phyloP scores from a whole-genome alignment of 2,888 invertebrate genomes.

The Tachina grossa region DNA sequence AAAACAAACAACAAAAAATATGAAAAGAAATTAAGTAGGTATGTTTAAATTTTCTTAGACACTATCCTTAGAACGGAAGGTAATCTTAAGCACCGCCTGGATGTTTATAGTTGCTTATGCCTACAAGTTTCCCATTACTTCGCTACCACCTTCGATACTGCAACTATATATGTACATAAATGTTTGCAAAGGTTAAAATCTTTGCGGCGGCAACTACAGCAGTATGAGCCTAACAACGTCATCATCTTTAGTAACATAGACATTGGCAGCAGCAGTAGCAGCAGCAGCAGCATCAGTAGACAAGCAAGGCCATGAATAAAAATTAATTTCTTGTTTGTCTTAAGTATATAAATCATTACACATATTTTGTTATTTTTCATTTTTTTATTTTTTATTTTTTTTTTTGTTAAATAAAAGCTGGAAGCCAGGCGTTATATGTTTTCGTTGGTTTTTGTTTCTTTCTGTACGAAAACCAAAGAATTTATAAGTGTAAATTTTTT shows the following conservation, averaged over 20 bases:
- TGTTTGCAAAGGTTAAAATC: neutral
- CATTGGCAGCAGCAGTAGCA: constrained; percentile 23
- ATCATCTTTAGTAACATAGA: constrained; percentile 21
- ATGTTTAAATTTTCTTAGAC: constrained; percentile 2
- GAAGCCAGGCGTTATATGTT: constrained; percentile 1
- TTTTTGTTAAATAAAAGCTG: neutral
- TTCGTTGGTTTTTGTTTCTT: no score
- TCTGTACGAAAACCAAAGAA: neutral
- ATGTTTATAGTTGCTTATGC: constrained; percentile 20
- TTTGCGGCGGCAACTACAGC: neutral
- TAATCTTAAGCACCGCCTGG: constrained; percentile 50
- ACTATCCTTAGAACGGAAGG: constrained; percentile 25
- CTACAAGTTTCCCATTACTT: constrained; percentile 32
- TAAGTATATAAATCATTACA: constrained; percentile 68
- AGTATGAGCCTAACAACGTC: constrained; percentile 19
- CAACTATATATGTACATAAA: neutral
- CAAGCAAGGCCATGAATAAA: constrained; percentile 64
- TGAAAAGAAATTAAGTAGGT: constrained; percentile 5
- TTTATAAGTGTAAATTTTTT: no score
- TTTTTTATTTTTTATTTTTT: neutral
- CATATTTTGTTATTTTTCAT: constrained; percentile 2
- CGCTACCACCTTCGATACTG: constrained; percentile 42
- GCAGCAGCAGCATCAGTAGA: constrained; percentile 8
- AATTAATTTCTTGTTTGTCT: constrained; percentile 70
- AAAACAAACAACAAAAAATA: constrained; percentile 6